Conservation (phyloP, 2,113 vertebrate species). For the Seriola dumerili region DNA sequence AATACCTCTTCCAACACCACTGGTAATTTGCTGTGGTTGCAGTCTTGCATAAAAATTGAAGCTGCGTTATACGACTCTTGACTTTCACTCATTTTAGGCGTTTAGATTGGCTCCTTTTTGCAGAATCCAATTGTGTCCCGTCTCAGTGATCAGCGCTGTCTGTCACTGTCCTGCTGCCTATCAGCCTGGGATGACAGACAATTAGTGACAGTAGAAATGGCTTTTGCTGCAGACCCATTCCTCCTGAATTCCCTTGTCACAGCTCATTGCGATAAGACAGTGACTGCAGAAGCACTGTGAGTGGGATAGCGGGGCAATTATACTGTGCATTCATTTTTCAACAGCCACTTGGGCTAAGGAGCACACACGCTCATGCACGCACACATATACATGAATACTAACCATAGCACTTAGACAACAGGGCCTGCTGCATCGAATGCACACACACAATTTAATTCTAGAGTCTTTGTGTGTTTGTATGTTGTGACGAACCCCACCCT, state of each 20-base stretch:
- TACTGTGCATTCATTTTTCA: conserved; percentile 71
- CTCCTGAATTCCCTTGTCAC: conserved; percentile 70
- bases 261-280: conserved; percentile 47
- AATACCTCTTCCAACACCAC: not conserved
- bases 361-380: conserved; percentile 6
- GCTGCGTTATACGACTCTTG: not conserved
- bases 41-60: not conserved
- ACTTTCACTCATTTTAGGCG: not conserved
- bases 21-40: not conserved
- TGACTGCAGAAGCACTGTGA: conserved; percentile 45
- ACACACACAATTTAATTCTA: conserved; percentile 18
- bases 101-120: conserved; percentile 11
- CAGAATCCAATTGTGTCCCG: conserved; percentile 27
- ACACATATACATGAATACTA: conserved; percentile 39
- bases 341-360: conserved; percentile 54
- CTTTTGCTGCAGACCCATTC: conserved; percentile 52
- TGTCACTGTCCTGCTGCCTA: conserved; percentile 51
- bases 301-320: conserved; percentile 50
- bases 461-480: conserved; percentile 22
- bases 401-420: conserved; percentile 45
- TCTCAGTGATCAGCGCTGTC: conserved; percentile 37
- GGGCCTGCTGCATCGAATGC: conserved; percentile 25
- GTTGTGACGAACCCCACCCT: conserved; percentile 3
- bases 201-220: conserved; percentile 64
- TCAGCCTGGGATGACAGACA: conserved; percentile 52